Conservation (phyloP, 1,140 invertebrate species). For the Philotrypesis tridentata region DNA sequence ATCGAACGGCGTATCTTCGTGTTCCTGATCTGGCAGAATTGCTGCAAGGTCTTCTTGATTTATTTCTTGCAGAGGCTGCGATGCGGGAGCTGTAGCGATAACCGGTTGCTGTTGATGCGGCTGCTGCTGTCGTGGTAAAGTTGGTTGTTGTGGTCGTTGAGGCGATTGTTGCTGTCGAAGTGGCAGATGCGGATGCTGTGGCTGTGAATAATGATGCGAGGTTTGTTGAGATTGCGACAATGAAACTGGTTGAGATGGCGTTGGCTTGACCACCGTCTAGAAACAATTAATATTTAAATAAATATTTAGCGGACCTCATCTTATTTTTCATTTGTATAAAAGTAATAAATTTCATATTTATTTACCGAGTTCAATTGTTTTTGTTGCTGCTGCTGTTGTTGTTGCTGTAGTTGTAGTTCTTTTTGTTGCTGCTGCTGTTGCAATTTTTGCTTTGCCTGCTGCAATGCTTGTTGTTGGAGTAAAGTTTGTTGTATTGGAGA, state of each 20-base stretch:
- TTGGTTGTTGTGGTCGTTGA: slow-evolving; percentile 1
- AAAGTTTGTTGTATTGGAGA: slow-evolving; percentile 48
- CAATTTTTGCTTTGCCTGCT: slow-evolving; percentile 27
- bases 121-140: neutral
- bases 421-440: slow-evolving; percentile 50
- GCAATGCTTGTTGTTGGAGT: slow-evolving; percentile 45
- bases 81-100: neutral
- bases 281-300: neutral
- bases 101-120: neutral
- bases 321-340: neutral
- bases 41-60: slow-evolving; percentile 81
- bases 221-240: slow-evolving; percentile 18
- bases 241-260: neutral
- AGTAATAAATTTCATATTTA: slow-evolving; percentile 8
- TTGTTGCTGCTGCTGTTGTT: slow-evolving; percentile 71
- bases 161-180: neutral
- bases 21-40: slow-evolving; percentile 78
- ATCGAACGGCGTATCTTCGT: slow-evolving; percentile 77
- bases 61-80: slow-evolving; percentile 75
- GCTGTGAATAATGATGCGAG: neutral
- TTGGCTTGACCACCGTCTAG: neutral
- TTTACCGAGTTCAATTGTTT: slow-evolving; percentile 66
- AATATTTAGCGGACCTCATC: neutral
- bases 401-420: slow-evolving; percentile 56
- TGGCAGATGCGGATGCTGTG: neutral